Base-by-base conservation (phyloP, 1,140 invertebrate genomes). In the Dryas iulia region DNA sequence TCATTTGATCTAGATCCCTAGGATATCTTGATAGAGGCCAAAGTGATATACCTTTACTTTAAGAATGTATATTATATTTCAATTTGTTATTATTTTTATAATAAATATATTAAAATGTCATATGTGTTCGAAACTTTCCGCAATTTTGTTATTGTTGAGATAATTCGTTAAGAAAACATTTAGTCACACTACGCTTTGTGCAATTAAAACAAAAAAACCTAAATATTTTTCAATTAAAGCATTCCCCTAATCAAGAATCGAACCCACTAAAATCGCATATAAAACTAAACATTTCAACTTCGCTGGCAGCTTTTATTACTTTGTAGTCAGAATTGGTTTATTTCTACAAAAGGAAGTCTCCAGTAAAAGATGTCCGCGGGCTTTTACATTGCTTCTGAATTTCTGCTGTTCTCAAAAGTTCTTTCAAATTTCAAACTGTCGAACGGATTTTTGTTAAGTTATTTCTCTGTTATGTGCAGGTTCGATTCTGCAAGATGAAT, bases 381-480 rank as follows among this genome's bases (percentile, higher is more conserved):
- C 77, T 83, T 35, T 80, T 82, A 76, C 78, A 83, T 2, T 78
- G 76, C 47, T 76, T 78, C 28, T 82, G 74, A 0, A 83, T 59
- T 68, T 81, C 78, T 53, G n/a, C 14, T 39, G n/a, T n/a, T 14
- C 33, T 39, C 6, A 39, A 18, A 39, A 14, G 33, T 39, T 39
- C 33, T n/a, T n/a, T n/a, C 12, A 39, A 39, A n/a, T 18, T 33
- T 39, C 7, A 6, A 39, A 39, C 6, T 39, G n/a, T 18, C 14
- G 33, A 39, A 39, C 33, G 33, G 33, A 6, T 18, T 14, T 14
- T 39, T 39, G 33, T 14, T n/a, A 39, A 14, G n/a, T 39, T 39
- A 39, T 14, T 39, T 39, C 14, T 0, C n/a, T 35, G 0, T 12
- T 35, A 39, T 5, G 1, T 18, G 5, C 14, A 1, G n/a, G 7